A percentile compares a stretch with the other conserved stretches of the same genome.
phyloP scores from a whole-genome alignment of 2,888 invertebrate genomes.

The Athrips mouffetella region DNA sequence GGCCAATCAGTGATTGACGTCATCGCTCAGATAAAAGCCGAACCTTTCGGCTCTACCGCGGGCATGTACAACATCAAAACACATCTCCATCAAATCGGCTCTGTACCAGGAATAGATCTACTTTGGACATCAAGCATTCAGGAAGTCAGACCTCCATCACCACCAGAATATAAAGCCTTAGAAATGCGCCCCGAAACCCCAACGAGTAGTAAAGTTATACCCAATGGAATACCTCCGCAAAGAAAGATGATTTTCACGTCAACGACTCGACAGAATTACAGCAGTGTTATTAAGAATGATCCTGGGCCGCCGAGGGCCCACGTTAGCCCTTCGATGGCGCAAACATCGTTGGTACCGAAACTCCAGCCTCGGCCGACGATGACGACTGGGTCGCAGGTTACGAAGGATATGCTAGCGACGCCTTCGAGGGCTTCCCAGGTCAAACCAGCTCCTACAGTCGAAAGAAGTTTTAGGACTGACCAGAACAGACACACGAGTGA shows the following conservation, averaged over 20 bases:
- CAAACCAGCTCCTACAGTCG: background rate
- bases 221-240: slow-evolving; percentile 8
- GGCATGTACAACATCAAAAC: slow-evolving; percentile 81
- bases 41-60: slow-evolving; percentile 77
- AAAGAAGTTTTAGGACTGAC: background rate
- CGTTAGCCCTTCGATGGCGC: no score
- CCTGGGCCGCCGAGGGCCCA: no score
- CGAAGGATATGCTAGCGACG: background rate
- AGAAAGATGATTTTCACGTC: slow-evolving; percentile 14
- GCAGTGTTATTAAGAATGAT: no score
- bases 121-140: slow-evolving; percentile 50
- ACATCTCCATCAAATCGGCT: slow-evolving; percentile 51
- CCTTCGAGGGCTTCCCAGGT: background rate
- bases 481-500: background rate
- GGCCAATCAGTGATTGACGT: slow-evolving; percentile 62
- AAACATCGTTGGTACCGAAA: background rate
- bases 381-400: background rate
- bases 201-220: slow-evolving; percentile 10
- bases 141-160: slow-evolving; percentile 46
- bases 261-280: slow-evolving; percentile 4
- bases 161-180: slow-evolving; percentile 47
- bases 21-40: slow-evolving; percentile 67
- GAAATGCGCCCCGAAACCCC: slow-evolving; percentile 23
- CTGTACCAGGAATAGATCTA: slow-evolving; percentile 44
- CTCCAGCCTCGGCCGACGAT: background rate